These are phyloP conservation scores for Bruchidius siliquastri DNA, from an alignment of 2,888 invertebrate species.

Conservation along the genomic window DNA sequence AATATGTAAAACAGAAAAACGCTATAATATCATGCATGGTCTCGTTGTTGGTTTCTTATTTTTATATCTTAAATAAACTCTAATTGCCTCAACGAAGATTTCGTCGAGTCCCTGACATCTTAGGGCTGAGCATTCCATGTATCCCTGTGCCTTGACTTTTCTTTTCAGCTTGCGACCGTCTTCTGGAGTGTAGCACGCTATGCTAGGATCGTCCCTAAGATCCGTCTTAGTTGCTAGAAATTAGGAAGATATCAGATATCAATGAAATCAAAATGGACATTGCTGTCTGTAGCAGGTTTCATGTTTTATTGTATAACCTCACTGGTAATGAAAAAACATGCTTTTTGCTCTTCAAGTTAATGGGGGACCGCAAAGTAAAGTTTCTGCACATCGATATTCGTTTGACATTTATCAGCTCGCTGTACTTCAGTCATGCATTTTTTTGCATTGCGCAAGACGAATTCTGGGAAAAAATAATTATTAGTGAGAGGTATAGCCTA, in stretches of 20 bases:
- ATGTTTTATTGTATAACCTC: too few relatives aligned
- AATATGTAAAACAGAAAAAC: not conserved
- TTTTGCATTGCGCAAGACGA: too few relatives aligned
- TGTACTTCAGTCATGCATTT: too few relatives aligned
- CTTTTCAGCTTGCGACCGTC: slow-evolving; percentile 78
- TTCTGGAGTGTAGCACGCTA: slow-evolving; percentile 59
- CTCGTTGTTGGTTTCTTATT: slow-evolving; percentile 24
- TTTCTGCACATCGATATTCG: too few relatives aligned
- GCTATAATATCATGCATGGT: slow-evolving; percentile 21
- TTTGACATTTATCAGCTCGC: too few relatives aligned
- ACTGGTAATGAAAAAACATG: too few relatives aligned
- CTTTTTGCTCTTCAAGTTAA: too few relatives aligned
- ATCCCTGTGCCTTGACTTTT: slow-evolving; percentile 41
- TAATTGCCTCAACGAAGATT: slow-evolving; percentile 41
- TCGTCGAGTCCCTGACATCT: slow-evolving; percentile 38
- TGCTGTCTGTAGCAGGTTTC: too few relatives aligned
- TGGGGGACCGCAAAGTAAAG: too few relatives aligned
- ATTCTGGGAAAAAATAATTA: too few relatives aligned
- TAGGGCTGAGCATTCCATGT: slow-evolving; percentile 45
- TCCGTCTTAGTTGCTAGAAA: slow-evolving; percentile 75
- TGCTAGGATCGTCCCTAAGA: slow-evolving; percentile 55
- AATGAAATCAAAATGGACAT: too few relatives aligned
- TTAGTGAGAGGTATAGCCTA: too few relatives aligned
- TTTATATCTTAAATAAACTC: slow-evolving; percentile 32
- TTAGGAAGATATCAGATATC: slow-evolving; percentile 6